phyloP scores from a whole-genome alignment of 2,113 vertebrate genomes.

The Phalacrocorax aristotelis region DNA sequence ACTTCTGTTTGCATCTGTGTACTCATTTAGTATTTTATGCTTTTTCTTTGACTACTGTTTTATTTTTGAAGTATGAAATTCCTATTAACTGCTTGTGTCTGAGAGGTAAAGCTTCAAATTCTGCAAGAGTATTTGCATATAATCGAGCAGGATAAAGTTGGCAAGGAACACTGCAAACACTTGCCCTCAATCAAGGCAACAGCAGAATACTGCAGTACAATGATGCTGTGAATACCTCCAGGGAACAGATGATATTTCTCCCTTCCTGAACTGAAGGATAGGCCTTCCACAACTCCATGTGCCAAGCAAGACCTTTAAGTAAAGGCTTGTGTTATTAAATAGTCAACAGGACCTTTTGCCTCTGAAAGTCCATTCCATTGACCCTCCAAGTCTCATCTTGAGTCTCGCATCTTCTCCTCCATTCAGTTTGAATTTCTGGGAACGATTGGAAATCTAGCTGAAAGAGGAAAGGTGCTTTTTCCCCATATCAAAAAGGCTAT shows the following conservation, averaged over 20 bases:
- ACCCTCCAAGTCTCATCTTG: background rate
- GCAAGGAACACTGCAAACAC: background rate
- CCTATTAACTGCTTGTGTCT: background rate
- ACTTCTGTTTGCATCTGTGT: background rate
- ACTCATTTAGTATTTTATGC: background rate
- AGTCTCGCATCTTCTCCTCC: background rate
- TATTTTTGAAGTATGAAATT: background rate
- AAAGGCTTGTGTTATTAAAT: background rate
- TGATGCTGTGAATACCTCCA: background rate
- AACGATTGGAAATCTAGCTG: fast-evolving
- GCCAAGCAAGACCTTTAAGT: background rate
- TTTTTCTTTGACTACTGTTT: background rate
- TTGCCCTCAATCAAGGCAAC: background rate
- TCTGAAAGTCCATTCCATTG: background rate
- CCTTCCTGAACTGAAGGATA: background rate
- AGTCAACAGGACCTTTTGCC: background rate
- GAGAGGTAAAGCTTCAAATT: background rate
- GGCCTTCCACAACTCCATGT: background rate
- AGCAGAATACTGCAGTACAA: background rate
- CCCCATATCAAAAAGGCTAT: background rate
- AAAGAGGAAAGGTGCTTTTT: background rate
- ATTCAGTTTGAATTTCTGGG: background rate
- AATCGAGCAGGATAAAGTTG: background rate
- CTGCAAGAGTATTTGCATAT: background rate
- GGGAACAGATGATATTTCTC: background rate